Evolutionary conservation across 2,888 invertebrate genomes (phyloP), one percentile per base, ranked within the genome.

Genomic region (Noctuana brunneofusca): DNA sequence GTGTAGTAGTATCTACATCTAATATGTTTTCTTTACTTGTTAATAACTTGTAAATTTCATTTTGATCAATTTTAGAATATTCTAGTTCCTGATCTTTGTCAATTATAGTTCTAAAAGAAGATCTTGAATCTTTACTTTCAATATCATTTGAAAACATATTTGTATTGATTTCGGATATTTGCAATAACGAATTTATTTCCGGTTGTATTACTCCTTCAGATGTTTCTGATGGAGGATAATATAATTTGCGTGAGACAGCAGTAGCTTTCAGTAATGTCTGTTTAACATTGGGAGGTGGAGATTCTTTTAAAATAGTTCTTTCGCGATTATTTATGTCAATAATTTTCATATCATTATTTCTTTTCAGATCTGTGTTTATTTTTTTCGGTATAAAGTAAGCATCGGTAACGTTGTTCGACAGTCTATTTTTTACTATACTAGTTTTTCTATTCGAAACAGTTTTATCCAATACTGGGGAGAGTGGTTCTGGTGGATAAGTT

Each of bases 401-500:
- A 46, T 71, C 69, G 18, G 30, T 58, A 12, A 18, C 4, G 4
- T 55, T 14, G 27, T 18, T 58, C 2, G 38, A 18, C 8, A 12
- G 38, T 18, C 41, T 52, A n/a, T 27, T 58, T 41, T n/a, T 58
- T 0, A 41, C 41, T 8, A 22, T 18, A 20, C 50, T 50, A 20
- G 50, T 48, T 52, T 52, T 38, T 58, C 18, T 50, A 4, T 11
- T 20, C 0, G 24, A 30, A 20, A 27, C 27, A 1, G 0, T 52
- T 52, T 58, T n/a, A 20, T 48, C 41, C 30, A 52, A 27, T 20
- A 24, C 50, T 30, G 20, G 3, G 4, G 24, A 38, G 3, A 38
- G 27, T 12, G 58, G 6, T 18, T 46, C 53, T 16, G 80, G 74
- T 59, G 86, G 83, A 67, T 87, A 86, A 8, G 85, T 86, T 49